Conservation (phyloP, 2,113 vertebrate species). For the Corythoichthys haematopterus region DNA sequence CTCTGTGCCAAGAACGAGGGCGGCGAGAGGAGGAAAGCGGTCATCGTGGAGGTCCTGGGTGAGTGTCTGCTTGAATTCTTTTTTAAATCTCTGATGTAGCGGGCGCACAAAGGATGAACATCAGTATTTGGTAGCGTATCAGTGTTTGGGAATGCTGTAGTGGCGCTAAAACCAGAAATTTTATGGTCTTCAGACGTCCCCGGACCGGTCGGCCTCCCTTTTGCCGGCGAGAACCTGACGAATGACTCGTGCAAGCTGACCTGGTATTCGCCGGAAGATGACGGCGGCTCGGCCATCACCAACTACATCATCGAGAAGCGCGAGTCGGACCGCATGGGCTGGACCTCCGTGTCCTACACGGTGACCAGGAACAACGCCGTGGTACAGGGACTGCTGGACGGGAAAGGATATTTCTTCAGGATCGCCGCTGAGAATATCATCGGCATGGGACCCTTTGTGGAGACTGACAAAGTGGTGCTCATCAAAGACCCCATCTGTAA, state of each 20-base stretch:
- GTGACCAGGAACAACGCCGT: constrained; percentile 96
- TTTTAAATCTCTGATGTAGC: too few relatives aligned
- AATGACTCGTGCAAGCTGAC: constrained; percentile 93
- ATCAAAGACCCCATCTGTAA: constrained; percentile 93
- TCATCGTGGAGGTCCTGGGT: constrained; percentile 98
- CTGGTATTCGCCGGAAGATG: constrained; percentile 92
- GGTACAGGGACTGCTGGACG: constrained; percentile 86
- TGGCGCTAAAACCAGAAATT: background rate
- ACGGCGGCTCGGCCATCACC: constrained; percentile 94
- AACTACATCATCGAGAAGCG: constrained; percentile 97
- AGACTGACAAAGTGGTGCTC: constrained; percentile 80
- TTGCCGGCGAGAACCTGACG: constrained; percentile 88
- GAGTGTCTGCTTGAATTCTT: constrained; percentile 33
- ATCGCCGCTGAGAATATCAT: constrained; percentile 97
- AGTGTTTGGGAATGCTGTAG: too few relatives aligned
- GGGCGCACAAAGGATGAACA: too few relatives aligned
- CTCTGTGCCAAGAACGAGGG: constrained; percentile 92
- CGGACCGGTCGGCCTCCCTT: constrained; percentile 88
- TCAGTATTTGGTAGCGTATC: too few relatives aligned
- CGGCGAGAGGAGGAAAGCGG: constrained; percentile 89
- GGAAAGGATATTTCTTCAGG: constrained; percentile 94
- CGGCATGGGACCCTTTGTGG: constrained; percentile 91
- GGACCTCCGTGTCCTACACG: constrained; percentile 91
- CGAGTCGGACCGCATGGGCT: constrained; percentile 89
- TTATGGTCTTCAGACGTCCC: constrained; percentile 79